These are phyloP conservation scores for Trogon surrucura DNA, from an alignment of 2,113 vertebrate genomes.

Conservation along the genomic window DNA sequence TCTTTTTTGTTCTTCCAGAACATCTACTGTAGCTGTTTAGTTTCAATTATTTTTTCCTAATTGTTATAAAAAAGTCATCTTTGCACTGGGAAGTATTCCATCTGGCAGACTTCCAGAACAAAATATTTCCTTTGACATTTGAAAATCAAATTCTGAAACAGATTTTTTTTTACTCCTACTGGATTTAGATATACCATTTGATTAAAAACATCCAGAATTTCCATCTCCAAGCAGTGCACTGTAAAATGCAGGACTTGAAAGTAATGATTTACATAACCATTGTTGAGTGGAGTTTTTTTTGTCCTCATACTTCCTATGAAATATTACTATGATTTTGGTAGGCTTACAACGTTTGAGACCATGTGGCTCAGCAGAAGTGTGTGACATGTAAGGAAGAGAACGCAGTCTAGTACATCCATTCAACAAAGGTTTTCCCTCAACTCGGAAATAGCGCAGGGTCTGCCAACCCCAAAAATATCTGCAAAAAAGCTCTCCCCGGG, in stretches of 20 bases:
- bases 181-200: background rate
- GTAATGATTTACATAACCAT: background rate
- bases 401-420: background rate
- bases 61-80: background rate
- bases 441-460: background rate
- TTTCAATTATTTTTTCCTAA: conserved; percentile 18
- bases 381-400: background rate
- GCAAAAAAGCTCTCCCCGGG: background rate
- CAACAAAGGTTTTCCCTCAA: background rate
- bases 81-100: background rate
- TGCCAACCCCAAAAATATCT: background rate
- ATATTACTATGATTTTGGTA: background rate
- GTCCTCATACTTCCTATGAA: background rate
- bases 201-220: background rate
- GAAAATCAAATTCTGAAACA: background rate
- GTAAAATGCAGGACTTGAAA: background rate
- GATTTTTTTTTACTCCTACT: background rate
- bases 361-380: background rate
- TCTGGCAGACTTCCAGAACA: conserved; percentile 9
- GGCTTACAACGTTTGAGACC: background rate
- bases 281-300: rapidly evolving
- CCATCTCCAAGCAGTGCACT: background rate
- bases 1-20: background rate
- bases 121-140: conserved; percentile 24
- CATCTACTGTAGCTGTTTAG: background rate